phyloP scores from a whole-genome alignment of 2,888 invertebrate species.

The Thyatira batis region DNA sequence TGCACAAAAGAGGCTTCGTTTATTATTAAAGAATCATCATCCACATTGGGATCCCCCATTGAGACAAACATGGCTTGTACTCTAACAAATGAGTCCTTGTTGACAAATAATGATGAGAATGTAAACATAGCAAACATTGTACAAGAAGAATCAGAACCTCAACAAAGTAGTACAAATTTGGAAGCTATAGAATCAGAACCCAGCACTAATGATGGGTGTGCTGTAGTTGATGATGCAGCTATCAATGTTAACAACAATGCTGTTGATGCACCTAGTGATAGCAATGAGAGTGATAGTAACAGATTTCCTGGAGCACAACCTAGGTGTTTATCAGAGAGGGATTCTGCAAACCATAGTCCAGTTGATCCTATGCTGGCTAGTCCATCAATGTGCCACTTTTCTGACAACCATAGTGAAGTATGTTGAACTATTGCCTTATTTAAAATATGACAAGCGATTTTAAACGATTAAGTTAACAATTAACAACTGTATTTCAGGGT shows the following conservation, averaged over 20 bases:
- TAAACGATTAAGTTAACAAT: conserved; percentile 6
- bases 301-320: conserved; percentile 64
- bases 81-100: conserved; percentile 40
- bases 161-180: conserved; percentile 49
- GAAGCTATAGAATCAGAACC: conserved; percentile 44
- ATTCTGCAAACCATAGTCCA: conserved; percentile 91
- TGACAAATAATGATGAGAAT: conserved; percentile 40
- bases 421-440: conserved; percentile 20
- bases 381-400: conserved; percentile 86
- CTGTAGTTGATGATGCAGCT: conserved; percentile 51
- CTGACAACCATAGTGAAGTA: conserved; percentile 87
- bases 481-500: conserved; percentile 71
- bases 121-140: conserved; percentile 42
- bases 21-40: conserved; percentile 40
- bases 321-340: conserved; percentile 78
- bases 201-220: conserved; percentile 42
- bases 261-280: conserved; percentile 60
- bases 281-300: conserved; percentile 55
- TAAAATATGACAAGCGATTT: neutral
- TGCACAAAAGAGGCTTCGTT: conserved; percentile 44
- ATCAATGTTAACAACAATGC: conserved; percentile 60
- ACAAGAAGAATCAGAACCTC: conserved; percentile 37
- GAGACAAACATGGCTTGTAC: conserved; percentile 43
- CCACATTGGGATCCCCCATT: conserved; percentile 44
- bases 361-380: conserved; percentile 87